phyloP scores from a whole-genome alignment of 2,797 vertebrate species.

The Macroramphosus scolopax region DNA sequence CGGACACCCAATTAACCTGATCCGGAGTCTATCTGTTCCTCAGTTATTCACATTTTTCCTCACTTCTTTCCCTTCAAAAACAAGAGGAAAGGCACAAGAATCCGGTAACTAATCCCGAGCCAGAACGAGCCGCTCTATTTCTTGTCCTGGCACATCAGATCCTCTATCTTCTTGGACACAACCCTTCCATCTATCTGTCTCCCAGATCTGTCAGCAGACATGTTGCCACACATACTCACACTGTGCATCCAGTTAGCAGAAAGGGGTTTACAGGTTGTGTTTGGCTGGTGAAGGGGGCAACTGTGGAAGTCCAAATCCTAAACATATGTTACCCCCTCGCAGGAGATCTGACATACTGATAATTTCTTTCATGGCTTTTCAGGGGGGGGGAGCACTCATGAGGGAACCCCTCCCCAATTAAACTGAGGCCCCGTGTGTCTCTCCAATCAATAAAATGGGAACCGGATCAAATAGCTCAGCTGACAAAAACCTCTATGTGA shows the following conservation, averaged over 20 bases:
- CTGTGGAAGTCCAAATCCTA: conserved; percentile 66
- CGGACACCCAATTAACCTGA: background rate
- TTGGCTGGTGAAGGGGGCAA: conserved; percentile 61
- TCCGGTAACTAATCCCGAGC: background rate
- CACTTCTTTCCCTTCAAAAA: background rate
- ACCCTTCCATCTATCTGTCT: background rate
- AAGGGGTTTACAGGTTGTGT: too few relatives aligned
- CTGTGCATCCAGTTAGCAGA: too few relatives aligned
- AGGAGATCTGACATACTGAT: conserved; percentile 74
- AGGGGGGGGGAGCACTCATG: conserved; percentile 52
- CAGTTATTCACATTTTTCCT: background rate
- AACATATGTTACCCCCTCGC: conserved; percentile 69
- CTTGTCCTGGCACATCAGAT: background rate
- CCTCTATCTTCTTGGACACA: background rate
- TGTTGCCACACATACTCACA: conserved; percentile 39
- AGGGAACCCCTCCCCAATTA: conserved; percentile 68
- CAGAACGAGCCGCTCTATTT: background rate
- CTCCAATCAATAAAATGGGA: conserved; percentile 61
- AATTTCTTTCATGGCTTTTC: conserved; percentile 69
- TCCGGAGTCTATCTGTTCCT: background rate
- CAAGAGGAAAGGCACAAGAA: background rate
- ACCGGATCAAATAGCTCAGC: conserved; percentile 52
- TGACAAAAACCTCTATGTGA: conserved; percentile 58
- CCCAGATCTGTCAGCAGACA: conserved; percentile 38
- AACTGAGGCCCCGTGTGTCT: conserved; percentile 63